Base-by-base conservation (phyloP, 2,797 vertebrate genomes). In the Taenioides sp. region DNA sequence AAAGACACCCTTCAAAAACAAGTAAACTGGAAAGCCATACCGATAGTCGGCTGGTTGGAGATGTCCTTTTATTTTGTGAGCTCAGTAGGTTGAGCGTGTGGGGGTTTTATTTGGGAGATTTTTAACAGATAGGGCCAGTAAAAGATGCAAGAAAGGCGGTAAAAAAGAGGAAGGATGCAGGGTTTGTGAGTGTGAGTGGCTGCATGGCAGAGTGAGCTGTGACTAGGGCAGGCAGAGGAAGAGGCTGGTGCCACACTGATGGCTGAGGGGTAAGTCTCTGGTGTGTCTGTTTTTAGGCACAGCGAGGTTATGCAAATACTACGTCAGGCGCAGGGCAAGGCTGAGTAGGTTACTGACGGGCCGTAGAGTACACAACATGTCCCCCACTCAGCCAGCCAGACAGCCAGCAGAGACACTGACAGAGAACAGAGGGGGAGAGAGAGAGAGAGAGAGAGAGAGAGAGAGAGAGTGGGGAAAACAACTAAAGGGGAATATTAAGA, bases 311-410 rank as follows among this genome's bases (percentile, higher is more conserved):
- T 95, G 94, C 92, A 94, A 94, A 95, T 94, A 87, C 90, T 92
- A 91, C 90, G 90, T 94, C 93, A 93, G 92, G 83, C 87, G 81
- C 85, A 91, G 91, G 92, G 86, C 93, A 95, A 94, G 94, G 93
- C 91, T 95, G 94, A 94, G 91, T 93, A 94, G 92, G 93, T 91
- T 92, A 92, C 92, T 94, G 94, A 94, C 93, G 92, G 93, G 90
- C 93, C 92, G 88, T 93, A 92, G 91, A 94, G 89, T 92, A 92
- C 92, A 94, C 93, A 94, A 93, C 93, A 93, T 94, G 94, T 93
- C 92, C 93, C 89, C 85, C 89, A 92, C 89, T 87, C 87, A 89
- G 86, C 86, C 89, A 89, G 90, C 81, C 87, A 90, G 90, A 88
- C 81, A 88, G 87, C 83, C 84, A 89, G 89, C 85, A 89, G 89